These are phyloP conservation scores for Ramazzottius varieornatus DNA, from an alignment of 2,888 invertebrate genomes.

Conservation along the genomic window DNA sequence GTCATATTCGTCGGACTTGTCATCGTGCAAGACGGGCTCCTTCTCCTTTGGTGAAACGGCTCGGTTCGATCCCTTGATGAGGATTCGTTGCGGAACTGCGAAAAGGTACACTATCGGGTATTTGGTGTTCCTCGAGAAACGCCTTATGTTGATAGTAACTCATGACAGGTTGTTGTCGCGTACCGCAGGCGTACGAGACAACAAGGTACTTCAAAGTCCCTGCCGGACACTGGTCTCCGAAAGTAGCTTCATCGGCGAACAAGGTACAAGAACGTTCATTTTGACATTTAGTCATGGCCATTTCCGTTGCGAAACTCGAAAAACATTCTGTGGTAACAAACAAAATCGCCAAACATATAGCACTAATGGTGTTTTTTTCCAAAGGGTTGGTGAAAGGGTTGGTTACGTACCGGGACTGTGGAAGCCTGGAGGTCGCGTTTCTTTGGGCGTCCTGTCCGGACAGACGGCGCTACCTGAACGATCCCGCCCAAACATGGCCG, in stretches of 20 bases:
- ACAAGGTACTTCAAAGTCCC: constrained; percentile 21
- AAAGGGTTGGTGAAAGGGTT: too few species aligned
- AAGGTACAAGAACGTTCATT: constrained; percentile 20
- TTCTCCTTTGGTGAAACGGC: not conserved
- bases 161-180: too few species aligned
- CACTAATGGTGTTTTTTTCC: too few species aligned
- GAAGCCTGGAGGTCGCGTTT: constrained; percentile 13
- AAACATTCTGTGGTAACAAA: constrained; percentile 15
- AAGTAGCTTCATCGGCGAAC: constrained; percentile 17
- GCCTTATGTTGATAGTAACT: too few species aligned
- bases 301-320: constrained; percentile 14
- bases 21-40: not conserved
- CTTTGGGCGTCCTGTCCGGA: constrained; percentile 7
- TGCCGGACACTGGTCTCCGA: constrained; percentile 21
- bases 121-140: too few species aligned
- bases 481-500: constrained; percentile 22
- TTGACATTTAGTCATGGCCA: constrained; percentile 20
- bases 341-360: too few species aligned
- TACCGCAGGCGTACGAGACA: constrained; percentile 24
- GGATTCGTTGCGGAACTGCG: not conserved
- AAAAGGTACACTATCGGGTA: not conserved
- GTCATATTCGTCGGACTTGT: not conserved
- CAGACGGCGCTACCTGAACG: constrained; percentile 13
- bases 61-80: not conserved
- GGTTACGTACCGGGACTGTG: constrained; percentile 9